These are phyloP conservation scores for Papilio glaucus DNA, from an alignment of 1,140 invertebrate species.

Conservation along the genomic window DNA sequence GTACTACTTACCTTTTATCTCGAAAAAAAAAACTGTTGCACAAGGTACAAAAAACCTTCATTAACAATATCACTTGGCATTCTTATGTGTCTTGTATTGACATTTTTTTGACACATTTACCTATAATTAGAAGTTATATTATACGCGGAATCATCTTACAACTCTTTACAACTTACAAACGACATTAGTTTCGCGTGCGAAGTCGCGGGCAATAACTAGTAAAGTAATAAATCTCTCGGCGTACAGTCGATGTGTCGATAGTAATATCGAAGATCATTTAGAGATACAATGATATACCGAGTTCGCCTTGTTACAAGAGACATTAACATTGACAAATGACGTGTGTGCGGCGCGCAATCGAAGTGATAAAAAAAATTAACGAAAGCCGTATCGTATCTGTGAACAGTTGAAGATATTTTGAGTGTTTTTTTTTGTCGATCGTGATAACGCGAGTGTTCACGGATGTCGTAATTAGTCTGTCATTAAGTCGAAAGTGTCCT, in stretches of 20 bases:
- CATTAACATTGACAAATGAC: slow-evolving; percentile 36
- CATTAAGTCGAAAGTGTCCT: slow-evolving; percentile 49
- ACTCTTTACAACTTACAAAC: background rate
- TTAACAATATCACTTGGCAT: too few relatives aligned
- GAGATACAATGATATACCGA: slow-evolving; percentile 30
- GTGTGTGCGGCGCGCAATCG: slow-evolving; percentile 15
- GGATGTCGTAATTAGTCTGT: slow-evolving; percentile 64
- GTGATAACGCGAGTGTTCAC: slow-evolving; percentile 43
- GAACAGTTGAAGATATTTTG: slow-evolving; percentile 30
- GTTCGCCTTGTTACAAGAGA: slow-evolving; percentile 6
- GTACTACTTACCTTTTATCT: too few relatives aligned
- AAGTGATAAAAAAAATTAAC: slow-evolving; percentile 24
- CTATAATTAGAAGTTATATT: too few relatives aligned
- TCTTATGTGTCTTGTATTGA: too few relatives aligned
- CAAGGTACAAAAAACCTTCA: too few relatives aligned
- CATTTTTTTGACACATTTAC: too few relatives aligned
- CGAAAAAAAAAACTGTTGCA: too few relatives aligned
- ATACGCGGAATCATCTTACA: background rate
- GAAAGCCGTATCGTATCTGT: slow-evolving; percentile 19
- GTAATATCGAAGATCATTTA: slow-evolving; percentile 22
- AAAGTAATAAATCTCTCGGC: background rate
- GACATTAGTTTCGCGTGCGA: background rate
- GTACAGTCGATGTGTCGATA: slow-evolving; percentile 13
- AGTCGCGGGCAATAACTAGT: background rate
- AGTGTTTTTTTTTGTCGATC: slow-evolving; percentile 30